Evolutionary conservation across 2,888 invertebrate genomes (phyloP).

Genomic region (Limnephilus marmoratus): DNA sequence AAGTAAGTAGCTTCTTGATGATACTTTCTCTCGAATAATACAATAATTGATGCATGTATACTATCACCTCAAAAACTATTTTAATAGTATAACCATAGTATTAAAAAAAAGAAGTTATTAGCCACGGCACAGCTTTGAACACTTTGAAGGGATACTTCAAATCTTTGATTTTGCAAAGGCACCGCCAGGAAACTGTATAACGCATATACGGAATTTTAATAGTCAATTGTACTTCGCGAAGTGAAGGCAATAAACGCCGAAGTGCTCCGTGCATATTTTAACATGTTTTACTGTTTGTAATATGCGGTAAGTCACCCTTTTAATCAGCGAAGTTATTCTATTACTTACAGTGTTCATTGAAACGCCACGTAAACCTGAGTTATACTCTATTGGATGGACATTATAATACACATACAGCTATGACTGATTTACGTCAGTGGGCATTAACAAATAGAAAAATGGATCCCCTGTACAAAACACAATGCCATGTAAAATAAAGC

Average conservation of each 20-base stretch:
- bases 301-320: slow-evolving; percentile 36
- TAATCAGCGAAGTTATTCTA: slow-evolving; percentile 22
- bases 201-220: slow-evolving; percentile 18
- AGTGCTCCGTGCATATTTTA: slow-evolving; percentile 37
- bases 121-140: not conserved
- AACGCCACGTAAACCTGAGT: not conserved
- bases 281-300: slow-evolving; percentile 30
- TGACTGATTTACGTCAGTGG: not conserved
- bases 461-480: not conserved
- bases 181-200: slow-evolving; percentile 5
- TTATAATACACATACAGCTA: not conserved
- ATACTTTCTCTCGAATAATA: no score
- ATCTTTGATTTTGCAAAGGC: not conserved
- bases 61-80: no score
- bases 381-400: not conserved
- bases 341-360: slow-evolving; percentile 13
- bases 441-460: not conserved
- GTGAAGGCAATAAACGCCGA: slow-evolving; percentile 30
- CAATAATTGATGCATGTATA: no score
- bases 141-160: not conserved
- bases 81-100: no score
- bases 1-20: no score
- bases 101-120: not conserved
- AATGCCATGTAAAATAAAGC: not conserved
- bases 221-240: slow-evolving; percentile 26